Conservation (phyloP, 1,140 invertebrate species). For the Drosophila equinoxialis region DNA sequence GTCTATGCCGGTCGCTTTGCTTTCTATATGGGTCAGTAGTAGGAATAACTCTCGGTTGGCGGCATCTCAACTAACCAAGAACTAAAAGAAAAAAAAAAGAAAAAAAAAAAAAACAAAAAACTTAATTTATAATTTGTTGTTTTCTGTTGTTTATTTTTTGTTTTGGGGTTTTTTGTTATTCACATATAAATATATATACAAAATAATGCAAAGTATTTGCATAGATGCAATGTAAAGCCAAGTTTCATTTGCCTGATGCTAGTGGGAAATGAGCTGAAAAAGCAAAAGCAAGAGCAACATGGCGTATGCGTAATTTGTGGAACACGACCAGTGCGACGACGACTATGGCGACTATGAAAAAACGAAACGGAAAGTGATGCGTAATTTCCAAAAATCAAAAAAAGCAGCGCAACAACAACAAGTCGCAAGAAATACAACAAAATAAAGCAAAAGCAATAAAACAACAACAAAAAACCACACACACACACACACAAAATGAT, state of each 20-base stretch:
- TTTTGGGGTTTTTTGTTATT: constrained; percentile 19
- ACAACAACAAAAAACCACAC: background rate
- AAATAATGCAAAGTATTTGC: constrained; percentile 7
- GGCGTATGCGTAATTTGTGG: constrained; percentile 71
- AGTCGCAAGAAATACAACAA: constrained; percentile 7
- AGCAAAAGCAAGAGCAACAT: constrained; percentile 46
- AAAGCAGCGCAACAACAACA: constrained; percentile 16
- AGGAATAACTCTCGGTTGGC: constrained; percentile 64
- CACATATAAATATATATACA: background rate
- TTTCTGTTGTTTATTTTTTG: constrained; percentile 35
- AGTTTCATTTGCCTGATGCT: constrained; percentile 15
- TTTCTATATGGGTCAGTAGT: constrained; percentile 77
- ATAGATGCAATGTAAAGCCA: constrained; percentile 1
- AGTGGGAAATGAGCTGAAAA: constrained; percentile 36
- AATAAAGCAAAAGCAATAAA: constrained; percentile 15
- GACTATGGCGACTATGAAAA: constrained; percentile 27
- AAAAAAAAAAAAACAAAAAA: constrained; percentile 4
- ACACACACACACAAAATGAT: constrained; percentile 10
- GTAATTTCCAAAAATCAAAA: constrained; percentile 63
- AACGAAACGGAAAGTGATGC: constrained; percentile 79
- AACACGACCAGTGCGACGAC: constrained; percentile 26
- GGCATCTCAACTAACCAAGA: constrained; percentile 54
- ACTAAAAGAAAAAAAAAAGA: constrained; percentile 6
- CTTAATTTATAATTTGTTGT: constrained; percentile 31
- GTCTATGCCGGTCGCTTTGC: constrained; percentile 49